Evolutionary conservation across 2,797 vertebrate genomes (phyloP).

Genomic region (Dryobates pubescens): DNA sequence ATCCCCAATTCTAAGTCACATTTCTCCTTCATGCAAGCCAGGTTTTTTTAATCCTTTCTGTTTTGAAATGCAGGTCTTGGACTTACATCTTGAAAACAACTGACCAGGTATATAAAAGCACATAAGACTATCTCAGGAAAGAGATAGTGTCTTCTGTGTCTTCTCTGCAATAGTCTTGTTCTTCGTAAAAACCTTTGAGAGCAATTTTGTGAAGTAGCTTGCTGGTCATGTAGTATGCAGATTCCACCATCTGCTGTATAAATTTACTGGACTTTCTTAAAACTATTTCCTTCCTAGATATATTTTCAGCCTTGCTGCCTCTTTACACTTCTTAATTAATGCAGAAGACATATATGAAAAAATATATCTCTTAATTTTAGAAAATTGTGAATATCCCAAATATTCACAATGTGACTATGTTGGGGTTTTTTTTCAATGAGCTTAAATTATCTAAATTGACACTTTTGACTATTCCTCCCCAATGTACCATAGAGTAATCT

Average conservation of each 20-base stretch:
- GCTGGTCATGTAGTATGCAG: background rate
- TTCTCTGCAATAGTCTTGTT: background rate
- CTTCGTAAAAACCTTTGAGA: background rate
- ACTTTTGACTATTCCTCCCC: slow-evolving; percentile 9
- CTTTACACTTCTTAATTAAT: background rate
- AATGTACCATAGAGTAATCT: background rate
- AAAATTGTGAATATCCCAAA: background rate
- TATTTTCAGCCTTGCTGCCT: background rate
- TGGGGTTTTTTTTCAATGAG: background rate
- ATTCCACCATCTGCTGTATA: background rate
- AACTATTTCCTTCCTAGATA: background rate
- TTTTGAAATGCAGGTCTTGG: background rate
- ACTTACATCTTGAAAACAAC: background rate
- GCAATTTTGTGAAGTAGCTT: background rate
- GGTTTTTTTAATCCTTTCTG: background rate
- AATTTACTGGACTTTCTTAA: background rate
- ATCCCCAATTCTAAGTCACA: background rate
- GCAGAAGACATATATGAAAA: background rate
- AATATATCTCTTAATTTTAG: background rate
- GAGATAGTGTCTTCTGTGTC: background rate
- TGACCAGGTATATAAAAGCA: background rate
- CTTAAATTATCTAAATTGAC: background rate
- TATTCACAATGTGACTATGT: background rate
- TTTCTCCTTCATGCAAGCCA: background rate
- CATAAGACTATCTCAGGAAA: background rate